Evolutionary conservation across 2,113 vertebrate genomes (phyloP), one percentile per base, ranked within the genome.

Genomic region (Podocnemis expansa): DNA sequence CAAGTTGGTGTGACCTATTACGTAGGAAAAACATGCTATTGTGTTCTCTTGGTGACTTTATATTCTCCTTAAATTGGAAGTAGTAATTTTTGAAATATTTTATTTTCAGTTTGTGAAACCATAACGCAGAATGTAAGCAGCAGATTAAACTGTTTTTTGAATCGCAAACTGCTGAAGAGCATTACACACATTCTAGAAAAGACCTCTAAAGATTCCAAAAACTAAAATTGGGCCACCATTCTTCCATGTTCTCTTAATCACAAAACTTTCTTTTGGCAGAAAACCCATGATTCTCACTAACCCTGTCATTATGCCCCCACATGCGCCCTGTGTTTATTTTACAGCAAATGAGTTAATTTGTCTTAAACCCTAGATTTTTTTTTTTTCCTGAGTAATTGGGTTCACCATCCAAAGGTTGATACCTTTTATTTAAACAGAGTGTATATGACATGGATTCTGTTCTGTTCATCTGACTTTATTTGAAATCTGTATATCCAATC

Each of bases 61-160:
- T 17, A 25, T 31, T 29, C 17, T 19, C 11, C 51, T 80, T 8
- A 24, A 52, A 51, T 11, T 0, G 2, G 63, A 85, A 14, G 11
- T 0, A 0, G 55, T 24, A 34, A 54, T 31, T 4, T 10, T 8
- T 3, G 29, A 52, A 31, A 78, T 8, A 3, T 63, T 55, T 63
- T 47, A 43, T 9, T 24, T 80, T 38, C 24, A 3, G 41, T 3
- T 21, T 8, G 9, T 2, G 56, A 31, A 47, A 93, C 87, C 3
- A 10, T 4, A 3, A 9, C 4, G 16, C 14, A 0, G 4, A 55
- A 67, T 58, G 56, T 58, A 27, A 24, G 27, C 5, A 4, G 25
- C 8, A 41, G 78, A 11, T 9, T 38, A 21, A 47, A 52, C 51
- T 52, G 4, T 29, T 80, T 17, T 80, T 17, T 51, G 80, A 29